These are phyloP conservation scores for Gopherus flavomarginatus DNA, from an alignment of 2,113 vertebrate genomes.

Conservation along the genomic window DNA sequence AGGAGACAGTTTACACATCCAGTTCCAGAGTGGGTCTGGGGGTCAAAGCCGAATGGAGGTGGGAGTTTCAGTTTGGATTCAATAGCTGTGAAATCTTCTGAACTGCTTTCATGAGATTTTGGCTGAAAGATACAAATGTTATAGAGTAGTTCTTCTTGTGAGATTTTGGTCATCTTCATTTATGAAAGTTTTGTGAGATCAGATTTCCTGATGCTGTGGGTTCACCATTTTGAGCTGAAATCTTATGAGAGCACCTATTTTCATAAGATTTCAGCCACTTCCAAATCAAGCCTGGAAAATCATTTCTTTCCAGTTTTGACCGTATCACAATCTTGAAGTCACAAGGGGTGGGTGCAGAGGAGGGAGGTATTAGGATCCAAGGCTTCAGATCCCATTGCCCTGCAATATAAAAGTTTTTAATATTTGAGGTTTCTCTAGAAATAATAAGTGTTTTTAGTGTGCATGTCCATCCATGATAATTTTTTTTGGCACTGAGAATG, in stretches of 20 bases:
- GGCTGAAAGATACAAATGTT: slow-evolving; percentile 49
- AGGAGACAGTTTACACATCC: neutral
- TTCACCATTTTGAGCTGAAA: slow-evolving; percentile 30
- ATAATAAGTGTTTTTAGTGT: neutral
- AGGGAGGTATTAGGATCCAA: neutral
- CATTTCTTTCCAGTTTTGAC: neutral
- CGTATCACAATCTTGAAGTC: neutral
- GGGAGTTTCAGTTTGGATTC: neutral
- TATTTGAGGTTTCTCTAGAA: neutral
- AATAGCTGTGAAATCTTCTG: slow-evolving; percentile 50
- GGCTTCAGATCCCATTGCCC: neutral
- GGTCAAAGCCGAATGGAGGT: neutral
- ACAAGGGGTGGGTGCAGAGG: neutral
- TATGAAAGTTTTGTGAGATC: slow-evolving; percentile 73
- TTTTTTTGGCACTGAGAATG: neutral
- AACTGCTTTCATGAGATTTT: slow-evolving; percentile 57
- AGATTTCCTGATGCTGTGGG: slow-evolving; percentile 55
- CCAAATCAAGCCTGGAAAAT: slow-evolving; percentile 40
- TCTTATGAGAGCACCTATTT: slow-evolving; percentile 65
- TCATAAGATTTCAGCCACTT: slow-evolving; percentile 56
- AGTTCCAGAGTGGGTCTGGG: neutral
- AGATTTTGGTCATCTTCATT: slow-evolving; percentile 66
- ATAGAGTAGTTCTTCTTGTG: slow-evolving; percentile 54
- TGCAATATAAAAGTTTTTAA: neutral
- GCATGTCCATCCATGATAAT: neutral